phyloP scores from a whole-genome alignment of 2,797 vertebrate genomes.

The Pangasius larnaudii region DNA sequence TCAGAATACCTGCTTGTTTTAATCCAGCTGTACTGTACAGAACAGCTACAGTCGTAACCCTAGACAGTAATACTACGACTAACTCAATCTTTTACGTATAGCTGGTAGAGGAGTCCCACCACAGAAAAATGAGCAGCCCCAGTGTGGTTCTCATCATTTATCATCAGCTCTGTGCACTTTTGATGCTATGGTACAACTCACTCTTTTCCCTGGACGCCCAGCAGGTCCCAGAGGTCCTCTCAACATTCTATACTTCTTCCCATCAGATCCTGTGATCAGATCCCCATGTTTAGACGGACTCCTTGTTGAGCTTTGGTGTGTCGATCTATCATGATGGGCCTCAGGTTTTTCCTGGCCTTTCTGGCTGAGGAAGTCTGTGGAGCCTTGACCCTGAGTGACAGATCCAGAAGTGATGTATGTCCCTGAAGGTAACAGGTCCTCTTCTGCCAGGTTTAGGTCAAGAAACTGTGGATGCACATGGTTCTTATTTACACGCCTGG shows the following conservation, averaged over 20 bases:
- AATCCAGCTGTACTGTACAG: not conserved
- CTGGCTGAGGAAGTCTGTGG: conserved; percentile 5
- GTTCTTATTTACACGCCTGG: conserved; percentile 31
- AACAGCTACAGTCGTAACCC: not conserved
- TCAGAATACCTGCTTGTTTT: conserved; percentile 44
- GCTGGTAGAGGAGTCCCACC: not conserved
- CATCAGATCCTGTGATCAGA: conserved; percentile 24
- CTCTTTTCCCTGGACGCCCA: conserved; percentile 71
- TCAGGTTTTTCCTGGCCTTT: conserved; percentile 9
- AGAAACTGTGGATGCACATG: conserved; percentile 21
- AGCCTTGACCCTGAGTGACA: not conserved
- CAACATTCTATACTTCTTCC: conserved; percentile 57
- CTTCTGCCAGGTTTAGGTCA: conserved; percentile 51
- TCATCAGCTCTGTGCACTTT: not conserved
- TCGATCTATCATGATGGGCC: not conserved
- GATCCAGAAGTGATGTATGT: conserved; percentile 6
- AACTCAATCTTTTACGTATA: not conserved
- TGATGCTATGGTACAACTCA: conserved; percentile 65
- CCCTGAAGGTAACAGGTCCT: conserved; percentile 49
- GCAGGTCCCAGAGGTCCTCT: conserved; percentile 68
- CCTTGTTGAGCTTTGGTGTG: not conserved
- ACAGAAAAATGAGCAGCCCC: not conserved
- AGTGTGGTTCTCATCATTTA: not conserved
- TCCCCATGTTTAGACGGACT: conserved; percentile 51
- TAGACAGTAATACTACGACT: not conserved